phyloP scores from a whole-genome alignment of 2,113 vertebrate genomes.

The Cisticola juncidis region DNA sequence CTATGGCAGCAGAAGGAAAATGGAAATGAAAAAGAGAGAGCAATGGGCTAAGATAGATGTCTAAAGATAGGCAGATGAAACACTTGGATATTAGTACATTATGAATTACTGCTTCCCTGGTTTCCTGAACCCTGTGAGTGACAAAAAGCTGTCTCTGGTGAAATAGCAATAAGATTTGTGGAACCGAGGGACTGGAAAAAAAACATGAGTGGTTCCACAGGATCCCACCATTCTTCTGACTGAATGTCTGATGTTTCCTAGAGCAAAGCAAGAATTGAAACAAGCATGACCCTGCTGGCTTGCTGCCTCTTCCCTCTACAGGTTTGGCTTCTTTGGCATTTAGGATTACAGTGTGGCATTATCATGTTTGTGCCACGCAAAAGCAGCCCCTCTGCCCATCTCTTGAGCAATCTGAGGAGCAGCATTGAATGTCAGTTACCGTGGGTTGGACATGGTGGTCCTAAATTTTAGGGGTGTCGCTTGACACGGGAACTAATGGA shows the following conservation, averaged over 20 bases:
- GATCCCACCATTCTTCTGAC: not conserved
- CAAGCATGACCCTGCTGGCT: not conserved
- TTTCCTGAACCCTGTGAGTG: not conserved
- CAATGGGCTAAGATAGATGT: not conserved
- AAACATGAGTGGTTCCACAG: not conserved
- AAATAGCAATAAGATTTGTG: not conserved
- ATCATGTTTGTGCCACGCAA: not conserved
- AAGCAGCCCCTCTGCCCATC: not conserved
- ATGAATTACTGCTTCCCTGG: not conserved
- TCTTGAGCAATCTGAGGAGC: not conserved
- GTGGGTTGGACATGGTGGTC: fast-evolving
- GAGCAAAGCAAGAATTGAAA: not conserved
- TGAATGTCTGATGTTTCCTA: not conserved
- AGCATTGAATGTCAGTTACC: not conserved
- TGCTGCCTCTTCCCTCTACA: not conserved
- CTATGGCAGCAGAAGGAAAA: not conserved
- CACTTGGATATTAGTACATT: not conserved
- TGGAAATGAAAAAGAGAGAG: not conserved
- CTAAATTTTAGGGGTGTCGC: not conserved
- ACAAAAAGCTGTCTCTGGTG: not conserved
- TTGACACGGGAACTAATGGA: not conserved
- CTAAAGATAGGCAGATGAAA: not conserved
- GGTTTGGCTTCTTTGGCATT: not conserved
- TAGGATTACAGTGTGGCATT: not conserved
- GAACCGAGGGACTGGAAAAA: not conserved